Conservation (phyloP, 1,140 invertebrate genomes). For the Microplitis demolitor region DNA sequence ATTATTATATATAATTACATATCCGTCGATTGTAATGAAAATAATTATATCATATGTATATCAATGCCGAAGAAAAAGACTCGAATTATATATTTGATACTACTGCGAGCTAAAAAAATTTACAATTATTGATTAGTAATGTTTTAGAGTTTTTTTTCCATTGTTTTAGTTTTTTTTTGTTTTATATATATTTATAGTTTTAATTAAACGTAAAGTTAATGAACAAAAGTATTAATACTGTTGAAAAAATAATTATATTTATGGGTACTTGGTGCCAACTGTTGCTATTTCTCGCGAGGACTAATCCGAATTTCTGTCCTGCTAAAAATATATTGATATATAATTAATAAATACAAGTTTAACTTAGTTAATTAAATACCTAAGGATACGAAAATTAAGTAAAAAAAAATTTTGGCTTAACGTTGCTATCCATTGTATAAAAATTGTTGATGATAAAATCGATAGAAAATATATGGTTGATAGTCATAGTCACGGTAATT, state of each 20-base stretch:
- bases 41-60: neutral
- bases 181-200: neutral
- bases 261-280: too few species aligned
- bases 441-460: neutral
- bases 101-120: constrained; percentile 23
- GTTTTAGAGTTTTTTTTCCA: constrained; percentile 18
- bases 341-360: too few species aligned
- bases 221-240: neutral
- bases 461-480: neutral
- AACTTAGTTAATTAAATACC: too few species aligned
- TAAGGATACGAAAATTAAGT: too few species aligned
- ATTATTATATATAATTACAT: constrained; percentile 36
- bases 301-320: too few species aligned
- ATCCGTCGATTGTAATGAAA: constrained; percentile 32
- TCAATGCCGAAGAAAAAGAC: constrained; percentile 17
- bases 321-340: too few species aligned
- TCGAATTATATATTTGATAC: constrained; percentile 47
- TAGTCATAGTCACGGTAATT: constrained; percentile 14
- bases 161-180: neutral
- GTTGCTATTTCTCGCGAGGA: too few species aligned
- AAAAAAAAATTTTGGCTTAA: neutral
- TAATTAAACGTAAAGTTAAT: neutral
- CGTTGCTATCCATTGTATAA: neutral
- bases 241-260: too few species aligned
- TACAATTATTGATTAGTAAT: neutral